Percentiles rank a stretch among this genome's conserved stretches.
phyloP scores from a whole-genome alignment of 2,797 vertebrate genomes.

The Urophycis tenuis region DNA sequence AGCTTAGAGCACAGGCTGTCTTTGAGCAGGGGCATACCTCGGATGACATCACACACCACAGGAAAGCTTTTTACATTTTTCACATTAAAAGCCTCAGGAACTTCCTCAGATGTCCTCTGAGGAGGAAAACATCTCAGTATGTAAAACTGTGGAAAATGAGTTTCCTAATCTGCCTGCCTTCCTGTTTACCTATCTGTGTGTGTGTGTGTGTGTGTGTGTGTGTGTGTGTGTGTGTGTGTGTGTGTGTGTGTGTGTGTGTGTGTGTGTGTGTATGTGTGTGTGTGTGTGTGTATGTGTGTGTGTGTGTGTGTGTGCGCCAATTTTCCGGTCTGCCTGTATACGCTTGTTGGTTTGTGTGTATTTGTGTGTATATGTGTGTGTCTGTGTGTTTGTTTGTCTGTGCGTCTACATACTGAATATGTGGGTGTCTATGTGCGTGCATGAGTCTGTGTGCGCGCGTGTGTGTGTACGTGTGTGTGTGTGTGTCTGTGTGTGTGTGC shows the following conservation, averaged over 20 bases:
- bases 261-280: background rate
- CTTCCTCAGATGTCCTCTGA: background rate
- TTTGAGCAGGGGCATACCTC: background rate
- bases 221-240: background rate
- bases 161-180: background rate
- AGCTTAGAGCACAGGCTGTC: background rate
- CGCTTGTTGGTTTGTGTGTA: background rate
- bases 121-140: background rate
- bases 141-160: background rate
- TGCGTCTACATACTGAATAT: no score
- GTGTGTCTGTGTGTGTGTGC: background rate
- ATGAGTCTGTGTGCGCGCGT: no score
- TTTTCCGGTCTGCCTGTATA: no score
- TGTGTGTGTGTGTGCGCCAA: no score
- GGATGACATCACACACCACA: background rate
- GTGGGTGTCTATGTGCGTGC: background rate
- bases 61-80: background rate
- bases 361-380: background rate
- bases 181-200: background rate
- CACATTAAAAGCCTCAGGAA: background rate
- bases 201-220: background rate
- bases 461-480: no score
- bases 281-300: no score
- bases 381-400: background rate
- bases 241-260: background rate